phyloP scores from a whole-genome alignment of 1,140 invertebrate species.

The Drosophila willistoni region DNA sequence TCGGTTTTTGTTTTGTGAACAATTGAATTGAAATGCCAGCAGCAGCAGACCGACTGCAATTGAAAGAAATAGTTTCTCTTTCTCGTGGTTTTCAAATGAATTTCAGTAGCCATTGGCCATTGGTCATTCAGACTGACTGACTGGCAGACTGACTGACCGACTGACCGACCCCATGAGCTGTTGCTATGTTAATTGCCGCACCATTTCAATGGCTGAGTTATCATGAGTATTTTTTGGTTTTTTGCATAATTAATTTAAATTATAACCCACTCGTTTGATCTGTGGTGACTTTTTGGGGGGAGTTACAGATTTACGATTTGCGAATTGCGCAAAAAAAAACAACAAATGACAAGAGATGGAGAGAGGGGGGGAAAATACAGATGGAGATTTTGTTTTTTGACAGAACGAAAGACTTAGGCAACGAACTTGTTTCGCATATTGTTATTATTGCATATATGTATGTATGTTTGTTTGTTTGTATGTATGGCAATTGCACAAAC shows the following conservation, averaged over 20 bases:
- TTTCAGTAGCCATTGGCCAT: conserved; percentile 12
- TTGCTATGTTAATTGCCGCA: conserved; percentile 46
- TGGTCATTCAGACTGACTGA: no score
- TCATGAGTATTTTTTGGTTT: conserved; percentile 35
- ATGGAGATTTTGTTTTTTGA: conserved; percentile 28
- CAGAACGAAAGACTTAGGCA: conserved; percentile 75
- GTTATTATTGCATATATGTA: conserved; percentile 20
- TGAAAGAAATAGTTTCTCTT: conserved; percentile 15
- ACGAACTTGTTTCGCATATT: conserved; percentile 72
- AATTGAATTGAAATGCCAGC: conserved; percentile 3
- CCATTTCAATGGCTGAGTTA: conserved; percentile 24
- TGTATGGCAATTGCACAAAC: conserved; percentile 38
- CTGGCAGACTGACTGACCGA: background rate
- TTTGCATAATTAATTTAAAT: conserved; percentile 75
- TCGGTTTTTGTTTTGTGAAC: background rate
- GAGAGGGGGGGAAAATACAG: background rate
- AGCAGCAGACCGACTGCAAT: background rate
- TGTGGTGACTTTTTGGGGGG: conserved; percentile 42
- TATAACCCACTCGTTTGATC: conserved; percentile 39
- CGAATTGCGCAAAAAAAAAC: conserved; percentile 55
- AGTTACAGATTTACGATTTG: conserved; percentile 43
- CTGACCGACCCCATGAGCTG: conserved; percentile 22
- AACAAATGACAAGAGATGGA: background rate
- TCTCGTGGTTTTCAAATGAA: conserved; percentile 2
- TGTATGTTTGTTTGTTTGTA: no score